phyloP scores from a whole-genome alignment of 1,140 invertebrate genomes.

The Steinernema feltiae region DNA sequence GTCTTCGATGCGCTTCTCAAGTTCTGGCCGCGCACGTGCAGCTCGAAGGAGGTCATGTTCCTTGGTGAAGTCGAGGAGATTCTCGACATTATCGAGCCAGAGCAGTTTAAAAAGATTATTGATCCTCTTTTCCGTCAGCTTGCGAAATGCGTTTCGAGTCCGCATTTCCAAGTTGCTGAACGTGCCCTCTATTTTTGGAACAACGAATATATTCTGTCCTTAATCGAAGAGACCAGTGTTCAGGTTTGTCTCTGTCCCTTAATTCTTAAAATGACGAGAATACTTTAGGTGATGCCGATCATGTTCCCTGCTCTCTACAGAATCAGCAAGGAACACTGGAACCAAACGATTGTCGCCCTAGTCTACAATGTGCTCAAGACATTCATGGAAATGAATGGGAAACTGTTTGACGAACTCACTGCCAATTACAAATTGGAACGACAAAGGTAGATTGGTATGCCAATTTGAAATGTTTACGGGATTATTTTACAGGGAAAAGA shows the following conservation, averaged over 20 bases:
- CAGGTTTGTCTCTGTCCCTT: slow-evolving; percentile 26
- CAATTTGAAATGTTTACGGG: not conserved
- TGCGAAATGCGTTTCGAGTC: slow-evolving; percentile 63
- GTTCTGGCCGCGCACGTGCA: slow-evolving; percentile 64
- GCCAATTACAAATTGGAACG: slow-evolving; percentile 56
- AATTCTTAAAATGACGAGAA: slow-evolving; percentile 60
- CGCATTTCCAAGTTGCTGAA: slow-evolving; percentile 64
- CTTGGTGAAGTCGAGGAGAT: slow-evolving; percentile 64
- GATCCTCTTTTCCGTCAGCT: slow-evolving; percentile 63
- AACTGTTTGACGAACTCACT: slow-evolving; percentile 62
- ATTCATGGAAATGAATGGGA: slow-evolving; percentile 64
- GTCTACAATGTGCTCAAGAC: slow-evolving; percentile 64
- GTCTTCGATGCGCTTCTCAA: slow-evolving; percentile 61
- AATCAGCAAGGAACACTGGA: slow-evolving; percentile 63
- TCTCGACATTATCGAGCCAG: slow-evolving; percentile 64
- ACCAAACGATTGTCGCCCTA: slow-evolving; percentile 63
- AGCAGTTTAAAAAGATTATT: slow-evolving; percentile 63
- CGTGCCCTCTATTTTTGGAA: slow-evolving; percentile 64
- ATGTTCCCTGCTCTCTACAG: slow-evolving; percentile 62
- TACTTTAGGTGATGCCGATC: slow-evolving; percentile 59
- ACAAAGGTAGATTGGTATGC: slow-evolving; percentile 47
- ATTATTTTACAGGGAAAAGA: slow-evolving; percentile 48
- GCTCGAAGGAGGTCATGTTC: slow-evolving; percentile 64
- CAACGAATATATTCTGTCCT: slow-evolving; percentile 64
- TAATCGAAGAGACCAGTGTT: slow-evolving; percentile 62